Evolutionary conservation across 2,888 invertebrate genomes (phyloP).

Genomic region (Brachypalpus laphriformis): DNA sequence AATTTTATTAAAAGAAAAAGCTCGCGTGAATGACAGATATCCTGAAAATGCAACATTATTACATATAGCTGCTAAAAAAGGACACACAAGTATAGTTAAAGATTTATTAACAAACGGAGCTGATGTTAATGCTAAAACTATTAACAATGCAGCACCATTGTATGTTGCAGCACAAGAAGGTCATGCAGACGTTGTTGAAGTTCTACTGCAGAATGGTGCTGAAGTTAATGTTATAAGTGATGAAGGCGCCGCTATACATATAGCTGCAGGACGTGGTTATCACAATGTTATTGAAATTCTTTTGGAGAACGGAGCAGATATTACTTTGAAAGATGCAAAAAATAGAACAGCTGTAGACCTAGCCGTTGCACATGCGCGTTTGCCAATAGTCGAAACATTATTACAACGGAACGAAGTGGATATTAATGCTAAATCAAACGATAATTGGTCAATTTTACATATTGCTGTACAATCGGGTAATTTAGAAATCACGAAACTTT

Average conservation of each 20-base stretch:
- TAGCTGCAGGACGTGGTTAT: slow-evolving; percentile 25
- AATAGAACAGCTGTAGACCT: slow-evolving; percentile 6
- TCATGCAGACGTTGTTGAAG: slow-evolving; percentile 19
- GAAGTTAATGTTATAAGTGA: slow-evolving; percentile 15
- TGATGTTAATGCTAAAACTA: not conserved
- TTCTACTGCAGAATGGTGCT: slow-evolving; percentile 31
- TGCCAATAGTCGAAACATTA: slow-evolving; percentile 30
- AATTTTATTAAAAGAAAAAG: not conserved
- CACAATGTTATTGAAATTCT: slow-evolving; percentile 60
- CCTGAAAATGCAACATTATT: not conserved
- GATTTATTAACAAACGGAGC: slow-evolving; percentile 2
- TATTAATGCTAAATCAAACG: not conserved
- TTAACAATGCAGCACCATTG: not conserved
- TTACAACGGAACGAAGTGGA: slow-evolving; percentile 16
- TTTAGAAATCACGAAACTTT: slow-evolving; percentile 30
- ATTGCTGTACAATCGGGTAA: slow-evolving; percentile 6
- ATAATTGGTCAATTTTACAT: slow-evolving; percentile 22
- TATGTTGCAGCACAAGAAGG: not conserved
- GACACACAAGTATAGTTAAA: slow-evolving; percentile 7
- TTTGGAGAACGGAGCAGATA: slow-evolving; percentile 57
- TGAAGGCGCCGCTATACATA: slow-evolving; percentile 11
- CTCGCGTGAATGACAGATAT: not conserved
- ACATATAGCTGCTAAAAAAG: not conserved
- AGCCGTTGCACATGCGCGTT: slow-evolving; percentile 45
- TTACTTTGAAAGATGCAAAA: slow-evolving; percentile 26